Evolutionary conservation across 1,140 invertebrate genomes (phyloP).

Genomic region (Neuroterus valhalla): DNA sequence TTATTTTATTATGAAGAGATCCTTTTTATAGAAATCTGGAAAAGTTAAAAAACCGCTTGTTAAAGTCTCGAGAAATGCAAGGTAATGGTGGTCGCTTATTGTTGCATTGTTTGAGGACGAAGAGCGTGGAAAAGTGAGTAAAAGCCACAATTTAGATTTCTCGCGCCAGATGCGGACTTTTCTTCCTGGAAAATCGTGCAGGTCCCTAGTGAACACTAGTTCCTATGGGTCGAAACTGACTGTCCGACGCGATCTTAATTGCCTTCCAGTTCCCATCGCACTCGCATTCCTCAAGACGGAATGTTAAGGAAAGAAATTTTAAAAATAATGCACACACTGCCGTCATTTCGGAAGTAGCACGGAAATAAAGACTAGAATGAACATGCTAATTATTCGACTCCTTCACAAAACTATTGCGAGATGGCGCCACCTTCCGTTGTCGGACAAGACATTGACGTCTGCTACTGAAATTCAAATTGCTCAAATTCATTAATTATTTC

Average conservation of each 20-base stretch:
- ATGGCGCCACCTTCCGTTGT: constrained; percentile 63
- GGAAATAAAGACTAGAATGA: constrained; percentile 33
- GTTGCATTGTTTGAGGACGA: constrained; percentile 11
- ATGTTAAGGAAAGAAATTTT: neutral
- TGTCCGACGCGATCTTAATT: constrained; percentile 58
- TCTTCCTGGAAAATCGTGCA: constrained; percentile 36
- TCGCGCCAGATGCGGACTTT: constrained; percentile 39
- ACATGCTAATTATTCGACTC: constrained; percentile 38
- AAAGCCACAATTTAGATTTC: constrained; percentile 21
- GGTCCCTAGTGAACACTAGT: constrained; percentile 32
- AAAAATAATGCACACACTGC: constrained; percentile 21
- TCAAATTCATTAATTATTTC: constrained; percentile 33
- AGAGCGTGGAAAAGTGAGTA: constrained; percentile 23
- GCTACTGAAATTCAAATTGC: constrained; percentile 56
- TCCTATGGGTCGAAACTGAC: constrained; percentile 42
- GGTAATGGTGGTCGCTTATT: constrained; percentile 2
- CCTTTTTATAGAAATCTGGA: neutral
- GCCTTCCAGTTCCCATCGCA: constrained; percentile 39
- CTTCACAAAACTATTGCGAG: constrained; percentile 43
- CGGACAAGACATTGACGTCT: constrained; percentile 61
- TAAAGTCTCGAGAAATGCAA: constrained; percentile 10
- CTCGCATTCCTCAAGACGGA: constrained; percentile 6
- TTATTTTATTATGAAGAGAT: no score
- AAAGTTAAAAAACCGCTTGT: neutral
- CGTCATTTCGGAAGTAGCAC: constrained; percentile 51